Evolutionary conservation across 2,113 vertebrate species (phyloP), one percentile per base, ranked within the genome.

Genomic region (Ginglymostoma cirratum): DNA sequence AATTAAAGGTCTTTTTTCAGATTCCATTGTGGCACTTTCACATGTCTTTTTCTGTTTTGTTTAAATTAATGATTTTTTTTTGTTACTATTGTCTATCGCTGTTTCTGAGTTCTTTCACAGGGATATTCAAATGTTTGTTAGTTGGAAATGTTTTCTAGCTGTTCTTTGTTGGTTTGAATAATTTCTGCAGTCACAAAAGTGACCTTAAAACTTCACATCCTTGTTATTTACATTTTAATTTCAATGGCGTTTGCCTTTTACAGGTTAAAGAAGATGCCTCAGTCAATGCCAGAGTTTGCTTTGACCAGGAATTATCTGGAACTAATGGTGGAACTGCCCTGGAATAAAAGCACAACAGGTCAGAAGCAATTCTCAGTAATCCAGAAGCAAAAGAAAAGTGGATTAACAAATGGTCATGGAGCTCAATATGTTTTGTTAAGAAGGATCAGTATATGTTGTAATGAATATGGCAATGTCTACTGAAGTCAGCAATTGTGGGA

Each of bases 261-360:
- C 97, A 99, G 99, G 96, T 97, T 99, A 96, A 99, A 99, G 97
- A 99, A 99, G 97, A 99, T 99, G 99, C 99, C 99, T 83, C 99
- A 99, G 96, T 99, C 99, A 55, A 99, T 99, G 99, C 99, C 99
- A 2, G 99, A 99, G 97, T 99, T 98, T 80, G 98, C 98, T 45
- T 97, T 99, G 96, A 99, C 98, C 17, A 98, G 98, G 95, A 99
- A 99, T 98, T 99, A 99, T 96, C 97, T 99, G 97, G 99, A 99
- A 92, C 97, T 99, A 96, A 99, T 99, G 99, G 98, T 99, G 87
- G 99, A 99, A 96, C 97, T 99, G 96, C 99, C 99, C 0, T 99
- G 99, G 99, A 99, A 97, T 96, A 99, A 98, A 97, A 99, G 97
- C 96, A 99, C 98, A 0, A 99, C 98, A 97, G 99, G 99, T 99